Percentiles rank a stretch among this genome's conserved stretches.
These are phyloP conservation scores for Pseudorhombus dupliciocellatus DNA, from an alignment of 2,113 vertebrate genomes.

Conservation along the genomic window DNA sequence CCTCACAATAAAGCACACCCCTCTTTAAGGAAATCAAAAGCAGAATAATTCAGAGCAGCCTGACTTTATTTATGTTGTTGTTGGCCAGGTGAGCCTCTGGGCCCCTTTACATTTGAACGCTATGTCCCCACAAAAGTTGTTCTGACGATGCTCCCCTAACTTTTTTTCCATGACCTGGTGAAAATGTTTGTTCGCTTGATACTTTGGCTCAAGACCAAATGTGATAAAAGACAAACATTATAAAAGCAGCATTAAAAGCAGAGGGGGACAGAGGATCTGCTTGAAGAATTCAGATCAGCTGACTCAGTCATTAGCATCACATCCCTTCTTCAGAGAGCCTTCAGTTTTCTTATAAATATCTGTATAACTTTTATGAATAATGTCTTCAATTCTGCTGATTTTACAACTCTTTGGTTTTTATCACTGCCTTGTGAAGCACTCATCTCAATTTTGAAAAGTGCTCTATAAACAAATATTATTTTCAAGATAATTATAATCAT, in stretches of 20 bases:
- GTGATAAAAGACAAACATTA: neutral
- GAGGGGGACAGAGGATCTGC: neutral
- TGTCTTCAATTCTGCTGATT: too few relatives aligned
- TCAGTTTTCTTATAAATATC: neutral
- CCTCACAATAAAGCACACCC: conserved; percentile 7
- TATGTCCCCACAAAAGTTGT: too few relatives aligned
- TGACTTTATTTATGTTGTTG: neutral
- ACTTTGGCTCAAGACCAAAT: too few relatives aligned
- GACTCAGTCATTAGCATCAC: neutral
- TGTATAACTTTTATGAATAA: neutral
- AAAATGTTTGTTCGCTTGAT: too few relatives aligned
- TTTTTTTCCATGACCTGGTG: too few relatives aligned
- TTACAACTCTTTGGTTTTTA: neutral
- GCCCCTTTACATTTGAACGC: neutral
- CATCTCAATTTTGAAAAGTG: neutral
- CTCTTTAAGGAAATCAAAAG: neutral
- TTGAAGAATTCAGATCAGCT: neutral
- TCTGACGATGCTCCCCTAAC: too few relatives aligned
- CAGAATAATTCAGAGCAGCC: neutral
- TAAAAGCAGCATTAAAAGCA: neutral
- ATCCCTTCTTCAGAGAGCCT: neutral
- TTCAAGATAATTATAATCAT: too few relatives aligned
- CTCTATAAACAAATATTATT: neutral
- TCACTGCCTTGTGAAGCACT: neutral
- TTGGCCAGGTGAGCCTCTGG: too few relatives aligned